Conservation (phyloP, 2,888 invertebrate species). For the Drosophila mayaguana region DNA sequence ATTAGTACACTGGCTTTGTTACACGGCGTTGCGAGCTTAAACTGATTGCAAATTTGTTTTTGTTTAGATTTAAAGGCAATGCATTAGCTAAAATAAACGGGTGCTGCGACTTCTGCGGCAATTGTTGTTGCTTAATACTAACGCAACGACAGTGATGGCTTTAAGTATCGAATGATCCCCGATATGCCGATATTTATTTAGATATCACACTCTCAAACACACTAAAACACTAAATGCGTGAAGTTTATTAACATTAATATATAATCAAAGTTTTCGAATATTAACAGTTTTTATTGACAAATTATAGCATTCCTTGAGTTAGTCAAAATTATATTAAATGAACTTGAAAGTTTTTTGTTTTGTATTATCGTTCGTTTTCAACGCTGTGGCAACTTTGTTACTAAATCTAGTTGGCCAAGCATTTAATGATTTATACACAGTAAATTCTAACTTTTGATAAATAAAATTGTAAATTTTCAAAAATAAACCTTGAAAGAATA, state of each 20-base stretch:
- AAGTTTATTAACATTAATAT: too few species aligned
- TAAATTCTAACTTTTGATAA: not conserved
- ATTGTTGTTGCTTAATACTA: slow-evolving; percentile 63
- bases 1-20: slow-evolving; percentile 80
- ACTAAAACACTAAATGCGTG: too few species aligned
- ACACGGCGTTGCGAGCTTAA: slow-evolving; percentile 59
- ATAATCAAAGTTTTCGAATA: too few species aligned
- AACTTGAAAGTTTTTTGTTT: not conserved
- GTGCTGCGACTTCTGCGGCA: slow-evolving; percentile 57
- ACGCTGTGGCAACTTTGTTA: not conserved
- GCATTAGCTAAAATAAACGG: slow-evolving; percentile 62
- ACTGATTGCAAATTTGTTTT: slow-evolving; percentile 35
- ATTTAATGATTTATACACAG: not conserved
- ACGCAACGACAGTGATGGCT: slow-evolving; percentile 31
- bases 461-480: not conserved
- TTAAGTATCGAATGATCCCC: slow-evolving; percentile 2
- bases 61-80: slow-evolving; percentile 48
- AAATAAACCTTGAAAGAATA: not conserved
- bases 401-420: not conserved
- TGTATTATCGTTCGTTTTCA: not conserved
- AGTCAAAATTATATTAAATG: too few species aligned
- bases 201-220: not conserved
- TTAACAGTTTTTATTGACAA: too few species aligned
- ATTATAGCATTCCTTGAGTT: too few species aligned
- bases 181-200: slow-evolving; percentile 13